These are phyloP conservation scores for Pteronura brasiliensis DNA, from an alignment of 2,113 vertebrate species.

Conservation along the genomic window DNA sequence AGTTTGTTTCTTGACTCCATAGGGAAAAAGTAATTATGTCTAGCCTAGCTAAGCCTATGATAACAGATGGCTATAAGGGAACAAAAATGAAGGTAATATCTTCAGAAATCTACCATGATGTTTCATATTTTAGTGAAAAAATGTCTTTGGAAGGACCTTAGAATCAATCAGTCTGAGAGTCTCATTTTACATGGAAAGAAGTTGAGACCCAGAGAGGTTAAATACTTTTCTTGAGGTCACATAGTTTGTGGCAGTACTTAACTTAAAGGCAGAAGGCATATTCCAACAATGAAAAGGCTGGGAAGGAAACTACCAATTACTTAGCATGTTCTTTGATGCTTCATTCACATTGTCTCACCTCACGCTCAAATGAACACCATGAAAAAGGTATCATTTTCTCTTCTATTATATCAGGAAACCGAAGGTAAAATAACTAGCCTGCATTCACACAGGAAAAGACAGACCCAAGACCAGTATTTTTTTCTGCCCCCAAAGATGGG, in stretches of 20 bases:
- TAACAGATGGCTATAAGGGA: constrained; percentile 61
- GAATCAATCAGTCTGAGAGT: neutral
- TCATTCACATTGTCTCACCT: neutral
- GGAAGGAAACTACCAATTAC: constrained; percentile 16
- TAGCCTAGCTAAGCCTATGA: constrained; percentile 50
- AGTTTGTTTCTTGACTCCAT: constrained; percentile 64
- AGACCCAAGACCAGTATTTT: neutral
- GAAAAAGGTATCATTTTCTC: constrained; percentile 5
- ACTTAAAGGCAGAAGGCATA: neutral
- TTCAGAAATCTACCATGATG: constrained; percentile 45
- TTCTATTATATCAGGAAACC: neutral
- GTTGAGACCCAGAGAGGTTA: constrained; percentile 2
- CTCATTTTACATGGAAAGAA: constrained; percentile 5
- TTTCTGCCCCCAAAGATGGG: neutral
- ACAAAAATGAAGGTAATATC: constrained; percentile 15
- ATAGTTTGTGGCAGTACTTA: neutral
- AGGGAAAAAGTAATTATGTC: constrained; percentile 70
- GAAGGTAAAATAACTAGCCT: neutral
- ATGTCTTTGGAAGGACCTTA: constrained; percentile 23
- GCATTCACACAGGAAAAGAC: neutral
- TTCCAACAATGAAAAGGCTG: neutral
- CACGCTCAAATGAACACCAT: neutral
- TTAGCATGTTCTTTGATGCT: constrained; percentile 15
- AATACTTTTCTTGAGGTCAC: constrained; percentile 39
- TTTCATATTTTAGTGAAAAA: constrained; percentile 46